phyloP scores from a whole-genome alignment of 2,113 vertebrate species.

The Anser brachyrhynchus region DNA sequence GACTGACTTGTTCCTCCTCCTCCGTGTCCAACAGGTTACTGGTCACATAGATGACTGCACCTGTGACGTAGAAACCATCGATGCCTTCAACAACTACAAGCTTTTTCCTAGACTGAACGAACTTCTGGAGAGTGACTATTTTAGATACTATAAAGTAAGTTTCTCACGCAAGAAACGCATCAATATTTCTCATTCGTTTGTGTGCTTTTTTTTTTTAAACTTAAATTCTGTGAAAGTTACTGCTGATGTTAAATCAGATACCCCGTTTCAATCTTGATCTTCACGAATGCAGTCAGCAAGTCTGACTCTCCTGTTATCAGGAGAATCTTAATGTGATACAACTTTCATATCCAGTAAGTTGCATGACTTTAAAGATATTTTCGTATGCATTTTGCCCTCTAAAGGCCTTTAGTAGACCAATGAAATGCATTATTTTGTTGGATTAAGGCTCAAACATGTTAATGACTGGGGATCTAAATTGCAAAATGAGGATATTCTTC shows the following conservation, averaged over 20 bases:
- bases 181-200: background rate
- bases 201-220: background rate
- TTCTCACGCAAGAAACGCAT: background rate
- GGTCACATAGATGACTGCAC: constrained; percentile 91
- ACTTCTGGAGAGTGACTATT: constrained; percentile 90
- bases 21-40: constrained; percentile 78
- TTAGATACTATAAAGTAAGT: constrained; percentile 93
- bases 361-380: background rate
- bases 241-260: background rate
- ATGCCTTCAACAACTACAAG: constrained; percentile 89
- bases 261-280: background rate
- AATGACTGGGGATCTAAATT: background rate
- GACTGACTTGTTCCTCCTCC: background rate
- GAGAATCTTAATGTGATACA: background rate
- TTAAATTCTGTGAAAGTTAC: background rate
- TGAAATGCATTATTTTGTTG: background rate
- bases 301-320: background rate
- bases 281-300: background rate
- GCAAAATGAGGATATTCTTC: background rate
- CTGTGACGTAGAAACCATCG: constrained; percentile 93
- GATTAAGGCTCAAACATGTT: background rate
- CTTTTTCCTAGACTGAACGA: constrained; percentile 87
- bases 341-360: background rate
- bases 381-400: background rate
- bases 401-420: background rate